Conservation (phyloP, 2,113 vertebrate species). For the Saccopteryx leptura region DNA sequence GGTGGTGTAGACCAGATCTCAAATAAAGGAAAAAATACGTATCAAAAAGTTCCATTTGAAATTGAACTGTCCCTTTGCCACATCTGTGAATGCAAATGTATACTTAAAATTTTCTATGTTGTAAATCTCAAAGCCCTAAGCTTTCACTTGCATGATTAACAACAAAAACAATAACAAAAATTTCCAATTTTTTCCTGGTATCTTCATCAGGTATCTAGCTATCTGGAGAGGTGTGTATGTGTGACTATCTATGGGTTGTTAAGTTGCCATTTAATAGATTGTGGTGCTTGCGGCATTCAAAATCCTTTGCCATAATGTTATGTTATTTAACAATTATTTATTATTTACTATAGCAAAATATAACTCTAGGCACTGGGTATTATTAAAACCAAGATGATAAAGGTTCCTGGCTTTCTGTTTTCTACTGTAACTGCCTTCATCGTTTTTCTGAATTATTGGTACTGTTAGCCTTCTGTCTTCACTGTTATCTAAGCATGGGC, state of each 20-base stretch:
- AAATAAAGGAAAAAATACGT: constrained; percentile 38
- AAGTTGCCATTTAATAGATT: constrained; percentile 41
- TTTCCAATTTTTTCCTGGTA: neutral
- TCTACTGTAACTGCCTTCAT: neutral
- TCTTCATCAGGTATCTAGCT: neutral
- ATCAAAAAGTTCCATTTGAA: constrained; percentile 48
- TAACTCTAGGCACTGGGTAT: neutral
- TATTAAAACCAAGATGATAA: neutral
- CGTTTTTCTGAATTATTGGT: neutral
- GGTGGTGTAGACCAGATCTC: constrained; percentile 56
- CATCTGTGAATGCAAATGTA: constrained; percentile 42
- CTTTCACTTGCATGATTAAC: neutral
- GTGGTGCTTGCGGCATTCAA: neutral
- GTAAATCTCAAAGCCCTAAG: constrained; percentile 12
- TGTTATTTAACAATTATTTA: neutral
- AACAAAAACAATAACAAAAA: neutral
- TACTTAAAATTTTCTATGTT: neutral
- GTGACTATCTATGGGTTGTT: neutral
- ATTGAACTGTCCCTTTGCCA: neutral
- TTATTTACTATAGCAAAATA: neutral
- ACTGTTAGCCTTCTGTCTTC: neutral
- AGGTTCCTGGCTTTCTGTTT: neutral
- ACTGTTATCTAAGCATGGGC: neutral
- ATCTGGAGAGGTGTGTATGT: neutral
- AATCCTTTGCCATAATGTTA: neutral